Conservation (phyloP, 2,888 invertebrate genomes). For the Epinotia brunnichana region DNA sequence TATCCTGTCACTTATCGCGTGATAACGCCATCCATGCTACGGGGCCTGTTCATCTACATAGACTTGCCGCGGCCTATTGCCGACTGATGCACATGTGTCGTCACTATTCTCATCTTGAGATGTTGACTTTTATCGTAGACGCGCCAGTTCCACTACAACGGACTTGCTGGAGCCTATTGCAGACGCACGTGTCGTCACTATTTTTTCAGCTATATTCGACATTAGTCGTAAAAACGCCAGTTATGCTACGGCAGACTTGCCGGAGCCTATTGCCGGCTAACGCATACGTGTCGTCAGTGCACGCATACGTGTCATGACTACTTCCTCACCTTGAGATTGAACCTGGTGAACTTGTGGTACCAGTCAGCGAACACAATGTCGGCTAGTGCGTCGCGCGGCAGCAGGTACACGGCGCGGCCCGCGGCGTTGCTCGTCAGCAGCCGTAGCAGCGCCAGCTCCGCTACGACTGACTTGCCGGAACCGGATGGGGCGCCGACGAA, state of each 20-base stretch:
- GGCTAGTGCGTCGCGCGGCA: conserved; percentile 95
- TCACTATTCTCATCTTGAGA: too few relatives aligned
- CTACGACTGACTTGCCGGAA: conserved; percentile 96
- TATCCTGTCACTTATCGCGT: too few relatives aligned
- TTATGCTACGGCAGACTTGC: not conserved
- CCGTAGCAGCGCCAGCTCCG: conserved; percentile 97
- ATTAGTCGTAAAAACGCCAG: too few relatives aligned
- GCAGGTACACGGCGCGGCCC: conserved; percentile 96
- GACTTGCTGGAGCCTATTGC: too few relatives aligned
- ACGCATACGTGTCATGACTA: not conserved
- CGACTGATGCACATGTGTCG: too few relatives aligned
- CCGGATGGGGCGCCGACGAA: conserved; percentile 97
- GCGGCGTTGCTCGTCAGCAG: conserved; percentile 89
- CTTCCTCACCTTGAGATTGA: conserved; percentile 61
- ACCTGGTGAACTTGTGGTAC: conserved; percentile 92
- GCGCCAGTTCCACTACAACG: too few relatives aligned
- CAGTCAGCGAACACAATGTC: conserved; percentile 96
- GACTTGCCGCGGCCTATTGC: too few relatives aligned
- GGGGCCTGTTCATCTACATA: too few relatives aligned
- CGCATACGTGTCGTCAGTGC: not conserved
- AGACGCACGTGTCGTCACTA: too few relatives aligned
- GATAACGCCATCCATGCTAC: too few relatives aligned
- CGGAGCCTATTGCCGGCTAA: not conserved
- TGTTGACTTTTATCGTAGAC: too few relatives aligned
- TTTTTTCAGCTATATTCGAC: too few relatives aligned